Percentiles rank a stretch among this genome's conserved stretches.
Evolutionary conservation across 53 echinoderm and acorn worm genomes (phyloP).

Genomic region (Henricia sp.): DNA sequence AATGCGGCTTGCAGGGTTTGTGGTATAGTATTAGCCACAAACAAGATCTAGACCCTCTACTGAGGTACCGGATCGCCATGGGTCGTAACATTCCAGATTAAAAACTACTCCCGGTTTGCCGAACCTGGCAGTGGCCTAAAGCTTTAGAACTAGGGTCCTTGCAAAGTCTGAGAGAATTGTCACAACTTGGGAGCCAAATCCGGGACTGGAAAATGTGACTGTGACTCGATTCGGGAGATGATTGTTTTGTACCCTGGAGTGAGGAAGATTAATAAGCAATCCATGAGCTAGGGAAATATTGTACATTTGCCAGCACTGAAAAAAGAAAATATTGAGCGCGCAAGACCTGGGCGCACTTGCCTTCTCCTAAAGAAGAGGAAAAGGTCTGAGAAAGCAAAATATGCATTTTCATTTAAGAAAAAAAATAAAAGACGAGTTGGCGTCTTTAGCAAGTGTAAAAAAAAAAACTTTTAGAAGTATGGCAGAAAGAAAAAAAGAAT

Average conservation of each 20-base stretch:
- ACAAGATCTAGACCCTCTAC: slow-evolving; percentile 31
- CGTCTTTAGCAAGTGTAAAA: too few relatives aligned
- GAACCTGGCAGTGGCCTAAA: not conserved
- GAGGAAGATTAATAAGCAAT: not conserved
- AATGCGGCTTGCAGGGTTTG: slow-evolving; percentile 61
- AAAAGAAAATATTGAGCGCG: too few relatives aligned
- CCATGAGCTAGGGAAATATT: not conserved
- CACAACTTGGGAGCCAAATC: not conserved
- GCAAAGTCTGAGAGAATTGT: not conserved
- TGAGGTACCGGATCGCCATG: slow-evolving; percentile 36
- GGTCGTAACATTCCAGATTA: slow-evolving; percentile 11
- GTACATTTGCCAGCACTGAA: too few relatives aligned
- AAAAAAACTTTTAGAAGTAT: too few relatives aligned
- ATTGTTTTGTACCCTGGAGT: not conserved
- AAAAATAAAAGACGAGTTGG: too few relatives aligned
- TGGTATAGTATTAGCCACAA: slow-evolving; percentile 64
- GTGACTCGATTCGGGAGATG: slow-evolving; percentile 51
- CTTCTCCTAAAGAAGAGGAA: too few relatives aligned
- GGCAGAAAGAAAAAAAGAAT: too few relatives aligned
- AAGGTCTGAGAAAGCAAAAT: too few relatives aligned
- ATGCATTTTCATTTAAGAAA: too few relatives aligned
- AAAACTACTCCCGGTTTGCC: slow-evolving; percentile 10
- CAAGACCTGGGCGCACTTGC: too few relatives aligned
- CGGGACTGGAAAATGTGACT: slow-evolving; percentile 17
- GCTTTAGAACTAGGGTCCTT: not conserved